Conservation (phyloP, 2,888 invertebrate genomes). For the Yponomeuta cagnagella region DNA sequence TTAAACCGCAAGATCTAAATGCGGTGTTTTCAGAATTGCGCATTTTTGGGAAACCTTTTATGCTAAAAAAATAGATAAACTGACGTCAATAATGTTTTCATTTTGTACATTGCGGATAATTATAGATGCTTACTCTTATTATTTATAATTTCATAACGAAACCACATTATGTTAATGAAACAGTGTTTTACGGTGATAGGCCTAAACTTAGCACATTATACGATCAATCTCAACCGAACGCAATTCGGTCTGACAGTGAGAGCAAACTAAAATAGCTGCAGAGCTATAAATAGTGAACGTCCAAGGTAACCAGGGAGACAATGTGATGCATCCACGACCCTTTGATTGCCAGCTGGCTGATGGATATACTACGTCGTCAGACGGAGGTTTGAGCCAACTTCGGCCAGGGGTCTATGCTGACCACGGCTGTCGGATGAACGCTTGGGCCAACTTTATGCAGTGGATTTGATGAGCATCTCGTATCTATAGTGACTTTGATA, state of each 20-base stretch:
- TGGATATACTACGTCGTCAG: neutral
- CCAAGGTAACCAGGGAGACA: constrained; percentile 45
- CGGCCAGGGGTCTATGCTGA: constrained; percentile 20
- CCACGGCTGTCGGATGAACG: neutral
- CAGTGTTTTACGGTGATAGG: too few relatives aligned
- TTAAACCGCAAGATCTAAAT: too few relatives aligned
- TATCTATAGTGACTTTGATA: too few relatives aligned
- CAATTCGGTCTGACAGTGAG: neutral
- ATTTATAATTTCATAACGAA: too few relatives aligned
- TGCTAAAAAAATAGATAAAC: too few relatives aligned
- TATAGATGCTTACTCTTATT: too few relatives aligned
- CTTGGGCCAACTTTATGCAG: neutral
- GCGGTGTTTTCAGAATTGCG: too few relatives aligned
- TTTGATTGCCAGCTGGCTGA: constrained; percentile 26
- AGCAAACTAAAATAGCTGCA: constrained; percentile 9
- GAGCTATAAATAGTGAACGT: constrained; percentile 31
- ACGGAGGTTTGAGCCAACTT: constrained; percentile 14
- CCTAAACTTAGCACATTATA: neutral
- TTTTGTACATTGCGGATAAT: too few relatives aligned
- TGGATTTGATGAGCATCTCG: neutral
- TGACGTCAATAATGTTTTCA: too few relatives aligned
- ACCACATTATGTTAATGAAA: too few relatives aligned
- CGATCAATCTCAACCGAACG: neutral
- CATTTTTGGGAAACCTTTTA: too few relatives aligned
- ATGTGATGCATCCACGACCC: constrained; percentile 33